These are phyloP conservation scores for Agonopterix heracliana DNA, from an alignment of 2,888 invertebrate genomes.

Conservation along the genomic window DNA sequence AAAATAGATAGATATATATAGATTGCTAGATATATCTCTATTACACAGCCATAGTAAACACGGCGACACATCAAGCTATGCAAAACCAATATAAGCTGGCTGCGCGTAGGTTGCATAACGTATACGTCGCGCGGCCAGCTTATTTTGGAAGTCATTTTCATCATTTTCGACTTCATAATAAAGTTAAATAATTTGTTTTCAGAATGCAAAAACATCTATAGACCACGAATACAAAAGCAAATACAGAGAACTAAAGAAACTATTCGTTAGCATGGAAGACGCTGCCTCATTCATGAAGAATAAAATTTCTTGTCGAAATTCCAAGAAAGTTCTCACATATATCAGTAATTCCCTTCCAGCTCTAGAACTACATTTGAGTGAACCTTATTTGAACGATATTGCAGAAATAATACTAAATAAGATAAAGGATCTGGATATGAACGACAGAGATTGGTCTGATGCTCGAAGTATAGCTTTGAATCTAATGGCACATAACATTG, in stretches of 20 bases:
- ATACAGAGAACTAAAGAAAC: conserved; percentile 48
- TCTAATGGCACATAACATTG: conserved; percentile 75
- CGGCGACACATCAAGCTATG: no score
- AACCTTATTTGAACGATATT: conserved; percentile 65
- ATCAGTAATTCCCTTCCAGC: conserved; percentile 74
- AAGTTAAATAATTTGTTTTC: conserved; percentile 18
- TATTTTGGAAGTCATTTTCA: no score
- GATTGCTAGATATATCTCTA: no score
- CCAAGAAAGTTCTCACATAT: conserved; percentile 49
- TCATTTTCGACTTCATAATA: no score
- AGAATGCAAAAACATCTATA: conserved; percentile 45
- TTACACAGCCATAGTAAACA: no score
- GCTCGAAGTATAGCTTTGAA: conserved; percentile 62
- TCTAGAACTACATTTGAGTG: conserved; percentile 77
- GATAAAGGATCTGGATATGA: conserved; percentile 43
- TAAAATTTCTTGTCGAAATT: conserved; percentile 34
- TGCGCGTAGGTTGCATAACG: no score
- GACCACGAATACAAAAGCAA: conserved; percentile 62
- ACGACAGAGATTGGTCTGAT: conserved; percentile 47
- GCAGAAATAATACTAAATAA: conserved; percentile 48
- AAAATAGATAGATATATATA: no score
- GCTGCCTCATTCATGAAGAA: conserved; percentile 54
- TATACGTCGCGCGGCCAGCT: no score
- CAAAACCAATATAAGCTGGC: no score
- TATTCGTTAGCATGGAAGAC: conserved; percentile 52